Evolutionary conservation across 92 coral and sea anemone species (phyloP).

Genomic region (Nematostella vectensis): DNA sequence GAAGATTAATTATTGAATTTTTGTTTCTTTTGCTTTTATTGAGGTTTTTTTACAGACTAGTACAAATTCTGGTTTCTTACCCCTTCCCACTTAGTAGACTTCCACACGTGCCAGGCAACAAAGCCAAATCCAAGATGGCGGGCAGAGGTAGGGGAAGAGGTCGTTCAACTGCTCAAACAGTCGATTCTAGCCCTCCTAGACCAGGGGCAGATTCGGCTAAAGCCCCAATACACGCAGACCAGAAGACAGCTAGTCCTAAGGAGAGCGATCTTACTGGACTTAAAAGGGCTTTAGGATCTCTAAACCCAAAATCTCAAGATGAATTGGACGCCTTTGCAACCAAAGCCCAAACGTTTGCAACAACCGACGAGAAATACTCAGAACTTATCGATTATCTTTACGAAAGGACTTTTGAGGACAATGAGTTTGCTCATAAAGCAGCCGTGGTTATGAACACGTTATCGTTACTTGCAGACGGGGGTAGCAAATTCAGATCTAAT

Average conservation of each 20-base stretch:
- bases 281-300: conserved; percentile 18
- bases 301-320: conserved; percentile 26
- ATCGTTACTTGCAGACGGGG: conserved; percentile 36
- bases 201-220: conserved; percentile 8
- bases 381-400: conserved; percentile 47
- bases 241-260: not conserved
- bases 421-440: conserved; percentile 44
- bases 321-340: conserved; percentile 13
- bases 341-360: conserved; percentile 27
- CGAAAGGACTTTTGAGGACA: conserved; percentile 43
- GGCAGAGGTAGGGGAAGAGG: conserved; percentile 93
- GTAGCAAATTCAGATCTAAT: conserved; percentile 48
- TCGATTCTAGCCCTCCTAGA: not conserved
- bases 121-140: conserved; percentile 75
- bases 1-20: too few species aligned
- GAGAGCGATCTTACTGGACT: conserved; percentile 19
- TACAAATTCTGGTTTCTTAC: too few species aligned
- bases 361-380: conserved; percentile 33
- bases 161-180: conserved; percentile 27
- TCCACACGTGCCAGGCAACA: too few species aligned
- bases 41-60: too few species aligned
- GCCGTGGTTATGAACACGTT: conserved; percentile 48
- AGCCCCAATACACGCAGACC: too few species aligned
- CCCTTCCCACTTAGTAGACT: too few species aligned
- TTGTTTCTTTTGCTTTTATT: too few species aligned